These are phyloP conservation scores for Mus spicilegus DNA, from an alignment of 2,113 vertebrate genomes.

Conservation along the genomic window DNA sequence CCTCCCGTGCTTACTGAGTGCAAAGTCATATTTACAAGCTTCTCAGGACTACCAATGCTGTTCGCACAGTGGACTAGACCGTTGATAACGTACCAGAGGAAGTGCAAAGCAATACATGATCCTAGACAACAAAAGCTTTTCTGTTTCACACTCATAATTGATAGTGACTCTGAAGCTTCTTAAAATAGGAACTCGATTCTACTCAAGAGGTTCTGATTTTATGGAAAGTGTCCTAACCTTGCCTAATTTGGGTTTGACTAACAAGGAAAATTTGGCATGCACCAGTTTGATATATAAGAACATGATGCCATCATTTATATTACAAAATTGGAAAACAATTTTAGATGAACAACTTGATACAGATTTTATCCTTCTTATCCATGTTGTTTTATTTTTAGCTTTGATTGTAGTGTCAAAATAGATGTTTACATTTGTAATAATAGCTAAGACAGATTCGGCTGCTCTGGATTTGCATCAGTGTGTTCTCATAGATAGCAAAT, in stretches of 20 bases:
- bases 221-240: constrained; percentile 47
- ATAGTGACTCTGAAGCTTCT: neutral
- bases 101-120: constrained; percentile 51
- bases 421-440: constrained; percentile 41
- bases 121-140: constrained; percentile 63
- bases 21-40: constrained; percentile 72
- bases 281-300: neutral
- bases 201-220: constrained; percentile 61
- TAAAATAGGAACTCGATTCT: constrained; percentile 66
- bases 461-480: constrained; percentile 41
- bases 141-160: constrained; percentile 13
- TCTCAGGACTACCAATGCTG: constrained; percentile 78
- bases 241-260: constrained; percentile 46
- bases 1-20: constrained; percentile 72
- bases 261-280: neutral
- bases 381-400: constrained; percentile 41
- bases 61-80: constrained; percentile 89
- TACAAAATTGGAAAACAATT: neutral
- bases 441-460: constrained; percentile 8
- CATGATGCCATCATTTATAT: neutral
- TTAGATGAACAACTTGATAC: constrained; percentile 46
- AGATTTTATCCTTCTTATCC: constrained; percentile 65
- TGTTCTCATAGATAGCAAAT: constrained; percentile 21
- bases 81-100: constrained; percentile 81
- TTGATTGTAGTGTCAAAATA: constrained; percentile 64